Percentiles rank a stretch among this genome's conserved stretches.
Conservation (phyloP, 2,797 vertebrate species). For the Darevskia nairensis region DNA sequence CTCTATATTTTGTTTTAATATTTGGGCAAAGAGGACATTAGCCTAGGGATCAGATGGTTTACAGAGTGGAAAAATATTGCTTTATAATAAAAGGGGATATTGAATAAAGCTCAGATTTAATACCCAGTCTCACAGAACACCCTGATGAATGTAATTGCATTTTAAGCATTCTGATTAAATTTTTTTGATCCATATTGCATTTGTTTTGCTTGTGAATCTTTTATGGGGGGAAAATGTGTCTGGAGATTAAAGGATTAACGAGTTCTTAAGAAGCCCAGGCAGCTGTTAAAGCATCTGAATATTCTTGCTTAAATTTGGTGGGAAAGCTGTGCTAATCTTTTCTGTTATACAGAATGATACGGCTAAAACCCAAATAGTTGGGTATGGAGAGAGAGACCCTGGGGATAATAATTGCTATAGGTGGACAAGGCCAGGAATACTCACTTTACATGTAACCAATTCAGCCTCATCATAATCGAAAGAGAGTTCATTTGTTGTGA, state of each 20-base stretch:
- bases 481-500: conserved; percentile 52
- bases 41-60: conserved; percentile 83
- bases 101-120: conserved; percentile 85
- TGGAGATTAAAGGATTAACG: conserved; percentile 94
- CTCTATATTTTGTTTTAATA: conserved; percentile 68
- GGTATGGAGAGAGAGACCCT: conserved; percentile 30
- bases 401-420: conserved; percentile 55
- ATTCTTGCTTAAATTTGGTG: conserved; percentile 75
- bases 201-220: conserved; percentile 90
- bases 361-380: conserved; percentile 56
- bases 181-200: conserved; percentile 88
- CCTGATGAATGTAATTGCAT: conserved; percentile 90
- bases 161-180: conserved; percentile 93
- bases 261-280: conserved; percentile 85
- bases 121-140: conserved; percentile 82
- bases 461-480: conserved; percentile 47
- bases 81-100: conserved; percentile 85
- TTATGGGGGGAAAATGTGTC: conserved; percentile 84
- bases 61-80: conserved; percentile 83
- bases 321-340: conserved; percentile 73
- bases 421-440: conserved; percentile 59
- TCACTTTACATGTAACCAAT: conserved; percentile 26
- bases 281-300: conserved; percentile 85
- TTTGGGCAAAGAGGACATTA: conserved; percentile 76
- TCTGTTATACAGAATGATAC: conserved; percentile 60